Base-by-base conservation (phyloP, 2,888 invertebrate species). In the Cartodere bifasciata region DNA sequence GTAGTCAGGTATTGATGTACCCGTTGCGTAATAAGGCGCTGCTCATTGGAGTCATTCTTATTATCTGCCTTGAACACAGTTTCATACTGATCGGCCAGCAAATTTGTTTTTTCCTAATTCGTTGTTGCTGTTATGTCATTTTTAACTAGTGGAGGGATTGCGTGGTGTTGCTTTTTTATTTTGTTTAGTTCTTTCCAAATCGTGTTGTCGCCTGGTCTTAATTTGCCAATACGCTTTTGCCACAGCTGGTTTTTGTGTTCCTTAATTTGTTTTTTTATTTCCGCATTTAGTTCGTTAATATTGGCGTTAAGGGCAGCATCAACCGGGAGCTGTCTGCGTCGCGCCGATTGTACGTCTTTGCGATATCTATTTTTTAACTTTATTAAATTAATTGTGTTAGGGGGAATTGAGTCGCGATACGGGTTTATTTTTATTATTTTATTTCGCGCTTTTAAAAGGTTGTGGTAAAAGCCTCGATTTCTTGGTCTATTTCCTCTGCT, bases 181-280 rank as follows among this genome's bases (percentile, higher is more conserved):
- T 21, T 13, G 17, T 32, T 36, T 2, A 34, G 24, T 15, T 36
- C 28, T 20, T 32, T 39, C 40, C 38, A 40, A 13, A 40, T 15
- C 4, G 38, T 23, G 11, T 36, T 37, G 32, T 41, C 41, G 6
- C 13, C 4, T 13, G 34, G 29, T 2, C 27, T 31, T 3, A 37
- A 5, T 4, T 27, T 32, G 12, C 23, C 3, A 4, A 35, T 13
- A 15, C 29, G 34, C 7, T 27, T 12, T 4, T 9, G n/a, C 29
- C 29, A 32, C 12, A 16, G 17, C 3, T 27, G 4, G 20, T 39
- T 38, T 16, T 23, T 32, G 23, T 31, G 21, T n/a, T n/a, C n/a
- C n/a, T n/a, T n/a, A n/a, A n/a, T n/a, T n/a, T n/a, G n/a, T n/a
- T n/a, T n/a, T n/a, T n/a, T n/a, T n/a, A n/a, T n/a, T n/a, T n/a